A percentile compares a stretch with the other conserved stretches of the same genome.
Conservation (phyloP, 2,113 vertebrate genomes). For the Seriola rivoliana region DNA sequence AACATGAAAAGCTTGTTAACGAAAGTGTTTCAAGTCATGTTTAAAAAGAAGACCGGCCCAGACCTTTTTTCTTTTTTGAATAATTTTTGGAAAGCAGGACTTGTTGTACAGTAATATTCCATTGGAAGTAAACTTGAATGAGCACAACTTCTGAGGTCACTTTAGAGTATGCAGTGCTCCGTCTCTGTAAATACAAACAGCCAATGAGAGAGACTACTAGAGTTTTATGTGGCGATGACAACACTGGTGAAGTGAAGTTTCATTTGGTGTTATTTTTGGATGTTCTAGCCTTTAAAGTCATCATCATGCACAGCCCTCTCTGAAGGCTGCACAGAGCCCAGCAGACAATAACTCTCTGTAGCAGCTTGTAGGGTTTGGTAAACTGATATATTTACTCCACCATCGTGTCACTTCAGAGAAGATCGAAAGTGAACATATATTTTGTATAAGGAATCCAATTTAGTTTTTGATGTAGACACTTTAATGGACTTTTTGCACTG, state of each 20-base stretch:
- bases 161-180: not conserved
- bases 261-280: not conserved
- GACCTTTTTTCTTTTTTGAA: too few species aligned
- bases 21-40: too few species aligned
- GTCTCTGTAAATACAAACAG: not conserved
- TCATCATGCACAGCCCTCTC: not conserved
- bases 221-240: too few species aligned
- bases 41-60: too few species aligned
- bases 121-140: not conserved
- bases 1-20: too few species aligned
- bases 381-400: not conserved
- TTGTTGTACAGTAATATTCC: not conserved
- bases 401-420: not conserved
- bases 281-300: not conserved
- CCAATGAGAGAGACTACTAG: not conserved
- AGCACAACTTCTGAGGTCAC: not conserved
- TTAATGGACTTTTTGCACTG: not conserved
- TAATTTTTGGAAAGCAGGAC: not conserved
- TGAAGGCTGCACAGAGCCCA: not conserved
- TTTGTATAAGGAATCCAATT: not conserved
- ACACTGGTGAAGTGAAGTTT: not conserved
- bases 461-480: not conserved
- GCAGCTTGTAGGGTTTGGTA: not conserved
- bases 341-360: not conserved
- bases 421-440: not conserved